phyloP scores from a whole-genome alignment of 2,113 vertebrate species.

The Rhipidura dahli region DNA sequence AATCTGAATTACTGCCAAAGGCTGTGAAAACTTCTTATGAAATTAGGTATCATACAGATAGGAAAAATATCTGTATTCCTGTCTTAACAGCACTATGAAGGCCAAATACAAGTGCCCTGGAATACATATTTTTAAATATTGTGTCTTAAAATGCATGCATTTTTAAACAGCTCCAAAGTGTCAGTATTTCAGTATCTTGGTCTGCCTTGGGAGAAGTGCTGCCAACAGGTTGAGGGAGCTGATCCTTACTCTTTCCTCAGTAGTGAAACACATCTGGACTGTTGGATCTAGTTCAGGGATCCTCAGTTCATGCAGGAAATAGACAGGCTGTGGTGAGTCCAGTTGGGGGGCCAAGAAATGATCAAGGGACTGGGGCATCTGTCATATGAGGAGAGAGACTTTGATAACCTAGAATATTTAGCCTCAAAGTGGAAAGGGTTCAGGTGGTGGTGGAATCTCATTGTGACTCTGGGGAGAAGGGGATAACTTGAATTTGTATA shows the following conservation, averaged over 20 bases:
- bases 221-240: background rate
- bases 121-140: background rate
- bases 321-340: background rate
- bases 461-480: background rate
- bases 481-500: background rate
- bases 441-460: background rate
- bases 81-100: background rate
- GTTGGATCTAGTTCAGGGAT: background rate
- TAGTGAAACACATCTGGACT: background rate
- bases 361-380: background rate
- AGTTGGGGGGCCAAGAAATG: background rate
- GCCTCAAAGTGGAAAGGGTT: background rate
- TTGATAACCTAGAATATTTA: background rate
- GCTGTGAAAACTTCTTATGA: background rate
- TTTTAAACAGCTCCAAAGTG: background rate
- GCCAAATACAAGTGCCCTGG: background rate
- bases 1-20: background rate
- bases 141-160: background rate
- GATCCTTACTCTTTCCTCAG: background rate
- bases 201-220: background rate
- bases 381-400: background rate
- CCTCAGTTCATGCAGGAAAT: background rate
- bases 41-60: background rate
- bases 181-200: background rate
- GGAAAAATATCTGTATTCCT: background rate